Conservation (phyloP, 1,140 invertebrate genomes). For the Phthorimaea operculella region DNA sequence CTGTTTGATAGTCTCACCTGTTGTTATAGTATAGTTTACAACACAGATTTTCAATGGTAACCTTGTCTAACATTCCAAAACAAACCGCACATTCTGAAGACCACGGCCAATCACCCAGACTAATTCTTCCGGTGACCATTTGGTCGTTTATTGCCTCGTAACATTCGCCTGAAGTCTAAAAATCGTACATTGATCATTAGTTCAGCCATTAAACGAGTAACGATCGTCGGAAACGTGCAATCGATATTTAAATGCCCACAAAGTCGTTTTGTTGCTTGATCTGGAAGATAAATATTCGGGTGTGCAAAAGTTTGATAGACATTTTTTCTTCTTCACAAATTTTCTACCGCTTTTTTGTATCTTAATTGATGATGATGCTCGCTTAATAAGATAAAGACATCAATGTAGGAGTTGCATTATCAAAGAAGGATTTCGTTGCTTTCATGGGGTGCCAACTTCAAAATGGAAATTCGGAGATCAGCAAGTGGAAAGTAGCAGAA, state of each 20-base stretch:
- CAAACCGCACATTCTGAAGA: not conserved
- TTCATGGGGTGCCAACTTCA: too few relatives aligned
- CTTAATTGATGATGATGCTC: too few relatives aligned
- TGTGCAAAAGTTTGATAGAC: not conserved
- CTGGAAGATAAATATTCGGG: not conserved
- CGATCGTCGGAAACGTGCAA: constrained; percentile 24
- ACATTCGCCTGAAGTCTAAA: not conserved
- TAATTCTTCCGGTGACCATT: not conserved
- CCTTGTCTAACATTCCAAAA: not conserved
- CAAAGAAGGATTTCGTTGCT: too few relatives aligned
- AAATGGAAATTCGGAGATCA: too few relatives aligned
- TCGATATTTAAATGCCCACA: constrained; percentile 33
- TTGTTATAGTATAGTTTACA: too few relatives aligned
- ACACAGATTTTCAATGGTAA: not conserved
- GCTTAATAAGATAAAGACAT: too few relatives aligned
- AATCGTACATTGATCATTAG: constrained; percentile 23
- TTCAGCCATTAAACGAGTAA: constrained; percentile 28
- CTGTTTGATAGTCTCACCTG: too few relatives aligned
- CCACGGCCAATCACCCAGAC: not conserved
- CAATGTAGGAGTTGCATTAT: too few relatives aligned
- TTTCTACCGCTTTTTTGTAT: too few relatives aligned
- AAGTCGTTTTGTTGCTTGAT: constrained; percentile 10
- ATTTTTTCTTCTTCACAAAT: not conserved
- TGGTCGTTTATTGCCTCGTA: not conserved
- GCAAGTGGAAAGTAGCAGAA: too few relatives aligned